Evolutionary conservation across 2,113 vertebrate species (phyloP).

Genomic region (Arenaria interpres): DNA sequence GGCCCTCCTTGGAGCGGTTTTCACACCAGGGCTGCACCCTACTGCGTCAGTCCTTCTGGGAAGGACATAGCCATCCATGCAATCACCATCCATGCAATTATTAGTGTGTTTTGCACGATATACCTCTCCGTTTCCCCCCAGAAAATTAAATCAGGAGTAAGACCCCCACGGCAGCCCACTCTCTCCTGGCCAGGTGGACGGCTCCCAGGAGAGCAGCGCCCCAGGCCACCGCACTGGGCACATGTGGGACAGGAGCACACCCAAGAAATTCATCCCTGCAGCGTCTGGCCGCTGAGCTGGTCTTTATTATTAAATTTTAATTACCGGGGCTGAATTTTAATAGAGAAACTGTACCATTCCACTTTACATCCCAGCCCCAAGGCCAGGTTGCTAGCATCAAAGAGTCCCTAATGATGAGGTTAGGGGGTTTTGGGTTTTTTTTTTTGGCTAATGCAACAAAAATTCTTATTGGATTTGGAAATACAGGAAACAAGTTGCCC

Average conservation of each 20-base stretch:
- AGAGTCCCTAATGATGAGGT: background rate
- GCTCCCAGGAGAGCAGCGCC: background rate
- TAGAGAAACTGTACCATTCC: background rate
- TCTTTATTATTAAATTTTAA: background rate
- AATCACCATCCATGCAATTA: background rate
- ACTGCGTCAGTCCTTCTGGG: background rate
- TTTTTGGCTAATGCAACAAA: background rate
- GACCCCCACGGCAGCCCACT: background rate
- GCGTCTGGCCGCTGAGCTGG: background rate
- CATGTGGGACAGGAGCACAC: background rate
- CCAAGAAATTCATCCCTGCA: background rate
- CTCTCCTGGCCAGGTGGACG: background rate
- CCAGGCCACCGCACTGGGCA: background rate
- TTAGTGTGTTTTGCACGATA: background rate
- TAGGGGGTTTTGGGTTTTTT: background rate
- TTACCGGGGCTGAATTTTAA: background rate
- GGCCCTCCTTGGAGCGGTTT: background rate
- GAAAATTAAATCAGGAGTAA: background rate
- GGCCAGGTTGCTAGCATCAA: background rate
- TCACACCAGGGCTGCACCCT: background rate
- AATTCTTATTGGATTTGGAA: background rate
- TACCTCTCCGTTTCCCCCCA: background rate
- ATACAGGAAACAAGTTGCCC: background rate
- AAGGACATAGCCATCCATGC: background rate
- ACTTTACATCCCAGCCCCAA: background rate